A percentile compares a stretch with the other conserved stretches of the same genome.
These are phyloP conservation scores for Grallaria varia DNA, from an alignment of 2,113 vertebrate genomes.

Conservation along the genomic window DNA sequence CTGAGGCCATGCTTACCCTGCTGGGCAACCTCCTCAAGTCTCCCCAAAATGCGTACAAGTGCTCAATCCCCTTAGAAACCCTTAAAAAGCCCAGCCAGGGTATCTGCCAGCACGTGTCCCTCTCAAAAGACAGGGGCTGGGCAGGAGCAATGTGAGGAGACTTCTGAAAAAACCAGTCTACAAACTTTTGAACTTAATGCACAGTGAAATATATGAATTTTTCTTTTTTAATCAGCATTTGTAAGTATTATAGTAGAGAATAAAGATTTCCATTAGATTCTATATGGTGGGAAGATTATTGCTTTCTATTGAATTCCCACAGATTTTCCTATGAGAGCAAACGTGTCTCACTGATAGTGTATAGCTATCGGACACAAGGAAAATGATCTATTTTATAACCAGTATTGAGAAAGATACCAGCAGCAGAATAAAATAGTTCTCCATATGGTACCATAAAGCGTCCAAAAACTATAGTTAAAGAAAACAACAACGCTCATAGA, in stretches of 20 bases:
- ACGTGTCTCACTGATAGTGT: conserved; percentile 16
- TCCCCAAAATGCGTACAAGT: background rate
- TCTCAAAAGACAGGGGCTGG: background rate
- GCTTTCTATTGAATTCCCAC: background rate
- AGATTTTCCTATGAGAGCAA: background rate
- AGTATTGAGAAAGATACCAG: conserved; percentile 70
- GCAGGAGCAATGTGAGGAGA: background rate
- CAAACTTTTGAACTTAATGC: background rate
- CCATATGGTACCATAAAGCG: conserved; percentile 74
- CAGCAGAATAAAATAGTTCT: conserved; percentile 73
- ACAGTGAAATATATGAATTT: background rate
- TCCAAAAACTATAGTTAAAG: conserved; percentile 74
- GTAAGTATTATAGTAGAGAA: background rate
- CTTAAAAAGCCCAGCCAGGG: background rate
- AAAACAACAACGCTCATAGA: background rate
- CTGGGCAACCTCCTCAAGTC: accelerated
- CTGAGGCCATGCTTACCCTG: background rate
- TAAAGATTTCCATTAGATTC: background rate
- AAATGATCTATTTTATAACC: conserved; percentile 70
- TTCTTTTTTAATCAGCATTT: background rate
- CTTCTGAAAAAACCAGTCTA: background rate
- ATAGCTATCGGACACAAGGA: conserved; percentile 65
- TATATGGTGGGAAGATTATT: background rate
- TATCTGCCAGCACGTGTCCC: accelerated
- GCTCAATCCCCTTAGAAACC: background rate